Base-by-base conservation (phyloP, 2,888 invertebrate species). In the Gastracanthus pulcherrimus region DNA sequence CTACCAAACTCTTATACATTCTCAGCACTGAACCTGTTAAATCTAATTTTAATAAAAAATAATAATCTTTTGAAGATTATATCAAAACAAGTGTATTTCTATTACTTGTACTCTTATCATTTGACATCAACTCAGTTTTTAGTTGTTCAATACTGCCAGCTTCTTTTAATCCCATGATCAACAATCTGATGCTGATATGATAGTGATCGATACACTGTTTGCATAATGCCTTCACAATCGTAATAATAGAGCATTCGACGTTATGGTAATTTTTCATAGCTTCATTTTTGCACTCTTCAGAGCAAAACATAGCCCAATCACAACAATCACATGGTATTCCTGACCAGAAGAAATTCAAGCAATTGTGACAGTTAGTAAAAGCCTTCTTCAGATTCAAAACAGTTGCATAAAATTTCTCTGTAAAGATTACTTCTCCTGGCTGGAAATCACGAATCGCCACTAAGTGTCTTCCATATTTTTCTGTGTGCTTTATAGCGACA, bases 351-450 rank as follows among this genome's bases (percentile, higher is more conserved):
- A 94, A 91, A 45, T 93, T 92, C 74, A 95, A 91, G 88, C 97
- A 97, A 83, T 95, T 92, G 86, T 94, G 94, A 88, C 97, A 97
- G 88, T 94, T 94, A 29, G 93, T 93, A 45, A 93, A 89, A 76
- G 91, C 91, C 84, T 93, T 93, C 7, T 93, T 89, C 55, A 93
- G 93, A 36, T 94, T 88, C 26, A 96, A 88, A 1, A 95, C 91
- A 1, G 93, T 92, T 34, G 94, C 93, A 89, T 95, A 97, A 0
- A 97, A 96, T 76, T 95, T 93, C 91, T 98, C 98, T 64, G 95
- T 92, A 0, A 94, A 95, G 45, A 98, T 89, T 3, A 97, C 92
- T 89, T 97, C 97, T 67, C 96, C 97, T 0, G 95, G 94, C 84
- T 92, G 89, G 78, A 97, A 94, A 87, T 95, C 93, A 82, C 93